Percentiles rank a stretch among this genome's conserved stretches.
These are phyloP conservation scores for Drosophila buzzatii DNA, from an alignment of 2,888 invertebrate species.

Conservation along the genomic window DNA sequence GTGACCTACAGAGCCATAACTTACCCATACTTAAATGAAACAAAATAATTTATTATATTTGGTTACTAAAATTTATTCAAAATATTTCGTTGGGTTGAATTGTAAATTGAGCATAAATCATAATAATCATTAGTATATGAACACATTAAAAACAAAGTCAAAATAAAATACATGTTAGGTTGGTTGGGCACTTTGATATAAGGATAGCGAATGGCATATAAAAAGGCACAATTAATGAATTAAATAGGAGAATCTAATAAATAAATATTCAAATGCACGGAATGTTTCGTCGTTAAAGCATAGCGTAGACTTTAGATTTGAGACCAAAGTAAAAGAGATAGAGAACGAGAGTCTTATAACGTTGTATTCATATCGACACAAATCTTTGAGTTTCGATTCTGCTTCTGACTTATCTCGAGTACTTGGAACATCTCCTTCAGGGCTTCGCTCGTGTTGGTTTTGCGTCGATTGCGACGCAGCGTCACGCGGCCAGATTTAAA, in stretches of 20 bases:
- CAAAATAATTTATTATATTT: slow-evolving; percentile 25
- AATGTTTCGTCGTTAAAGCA: slow-evolving; percentile 62
- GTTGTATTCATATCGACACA: slow-evolving; percentile 80
- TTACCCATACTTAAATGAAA: neutral
- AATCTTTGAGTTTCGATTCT: slow-evolving; percentile 84
- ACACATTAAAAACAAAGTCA: slow-evolving; percentile 38
- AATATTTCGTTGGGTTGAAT: slow-evolving; percentile 45
- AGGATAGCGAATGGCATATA: slow-evolving; percentile 6
- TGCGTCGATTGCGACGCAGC: slow-evolving; percentile 83
- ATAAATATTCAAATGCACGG: slow-evolving; percentile 68
- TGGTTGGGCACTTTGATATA: neutral
- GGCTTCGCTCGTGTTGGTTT: slow-evolving; percentile 83
- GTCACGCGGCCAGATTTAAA: slow-evolving; percentile 85
- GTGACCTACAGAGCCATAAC: neutral
- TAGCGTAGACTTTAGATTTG: slow-evolving; percentile 51
- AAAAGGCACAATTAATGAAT: slow-evolving; percentile 36
- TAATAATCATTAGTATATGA: slow-evolving; percentile 48
- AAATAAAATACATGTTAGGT: slow-evolving; percentile 17
- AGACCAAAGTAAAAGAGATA: slow-evolving; percentile 48
- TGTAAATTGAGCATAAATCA: slow-evolving; percentile 39
- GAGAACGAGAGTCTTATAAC: slow-evolving; percentile 23
- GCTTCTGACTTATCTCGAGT: slow-evolving; percentile 84
- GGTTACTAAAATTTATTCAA: slow-evolving; percentile 40
- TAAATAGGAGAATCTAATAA: slow-evolving; percentile 8
- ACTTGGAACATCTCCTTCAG: slow-evolving; percentile 85